Conservation (phyloP, 2,797 vertebrate species). For the Otolemur crassicaudatus region DNA sequence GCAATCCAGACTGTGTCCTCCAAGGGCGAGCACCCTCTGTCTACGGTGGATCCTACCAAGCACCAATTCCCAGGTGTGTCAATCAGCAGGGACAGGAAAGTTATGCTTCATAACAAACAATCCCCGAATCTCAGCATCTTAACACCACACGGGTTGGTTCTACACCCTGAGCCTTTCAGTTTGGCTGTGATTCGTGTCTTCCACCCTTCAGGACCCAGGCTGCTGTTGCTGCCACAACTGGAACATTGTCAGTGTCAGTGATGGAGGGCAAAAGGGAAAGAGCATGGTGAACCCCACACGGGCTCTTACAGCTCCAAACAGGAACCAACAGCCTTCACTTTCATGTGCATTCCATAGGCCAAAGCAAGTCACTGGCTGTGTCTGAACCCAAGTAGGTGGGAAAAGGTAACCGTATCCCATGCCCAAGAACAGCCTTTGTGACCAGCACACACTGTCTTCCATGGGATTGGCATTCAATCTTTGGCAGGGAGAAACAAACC, state of each 20-base stretch:
- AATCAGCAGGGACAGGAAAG: background rate
- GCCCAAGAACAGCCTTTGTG: background rate
- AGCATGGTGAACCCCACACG: background rate
- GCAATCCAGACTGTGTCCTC: background rate
- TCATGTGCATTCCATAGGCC: background rate
- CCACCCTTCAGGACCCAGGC: background rate
- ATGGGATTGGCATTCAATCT: background rate
- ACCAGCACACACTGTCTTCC: background rate
- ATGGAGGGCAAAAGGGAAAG: background rate
- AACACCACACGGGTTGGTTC: background rate
- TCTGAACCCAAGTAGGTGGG: background rate
- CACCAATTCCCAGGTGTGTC: background rate
- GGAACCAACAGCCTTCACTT: background rate
- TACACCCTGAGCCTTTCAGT: background rate
- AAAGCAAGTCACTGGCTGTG: background rate
- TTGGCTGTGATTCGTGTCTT: background rate
- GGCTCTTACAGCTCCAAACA: background rate
- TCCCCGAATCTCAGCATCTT: background rate
- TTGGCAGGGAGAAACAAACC: background rate
- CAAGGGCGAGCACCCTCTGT: background rate
- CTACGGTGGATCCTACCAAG: background rate
- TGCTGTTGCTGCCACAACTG: background rate
- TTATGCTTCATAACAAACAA: conserved; percentile 9
- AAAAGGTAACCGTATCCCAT: background rate
- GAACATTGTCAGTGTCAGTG: background rate